Conservation (phyloP, 1,140 invertebrate species). For the Trachelipus rathkii region DNA sequence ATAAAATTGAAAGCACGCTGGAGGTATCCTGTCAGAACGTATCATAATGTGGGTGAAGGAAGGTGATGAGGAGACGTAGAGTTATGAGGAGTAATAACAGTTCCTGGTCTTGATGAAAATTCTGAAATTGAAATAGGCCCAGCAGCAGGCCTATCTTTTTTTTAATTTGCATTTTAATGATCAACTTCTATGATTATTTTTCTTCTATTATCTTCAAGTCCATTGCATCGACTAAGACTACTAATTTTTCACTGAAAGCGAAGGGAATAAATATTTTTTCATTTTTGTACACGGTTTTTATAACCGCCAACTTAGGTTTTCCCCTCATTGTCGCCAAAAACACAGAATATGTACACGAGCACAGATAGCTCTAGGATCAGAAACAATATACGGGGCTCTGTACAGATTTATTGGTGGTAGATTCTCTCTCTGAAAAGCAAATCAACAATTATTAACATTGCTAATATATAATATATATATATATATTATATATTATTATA, state of each 20-base stretch:
- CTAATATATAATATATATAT: no score
- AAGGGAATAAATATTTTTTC: no score
- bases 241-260: neutral
- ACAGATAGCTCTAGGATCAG: neutral
- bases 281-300: no score
- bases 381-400: neutral
- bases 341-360: neutral
- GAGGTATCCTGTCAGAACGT: conserved; percentile 40
- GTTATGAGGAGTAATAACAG: conserved; percentile 31
- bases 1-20: conserved; percentile 5
- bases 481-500: no score
- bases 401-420: neutral
- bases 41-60: conserved; percentile 38
- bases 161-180: conserved; percentile 13
- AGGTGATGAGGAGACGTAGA: conserved; percentile 37
- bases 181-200: conserved; percentile 29
- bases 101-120: conserved; percentile 18
- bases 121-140: conserved; percentile 14
- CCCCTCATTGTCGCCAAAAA: no score
- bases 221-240: conserved; percentile 26
- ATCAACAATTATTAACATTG: neutral
- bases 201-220: conserved; percentile 41
- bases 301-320: no score
- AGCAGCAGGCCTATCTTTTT: conserved; percentile 12
- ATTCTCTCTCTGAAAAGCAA: neutral